Base-by-base conservation (phyloP, 1,140 invertebrate genomes). In the Papilio dardanus region DNA sequence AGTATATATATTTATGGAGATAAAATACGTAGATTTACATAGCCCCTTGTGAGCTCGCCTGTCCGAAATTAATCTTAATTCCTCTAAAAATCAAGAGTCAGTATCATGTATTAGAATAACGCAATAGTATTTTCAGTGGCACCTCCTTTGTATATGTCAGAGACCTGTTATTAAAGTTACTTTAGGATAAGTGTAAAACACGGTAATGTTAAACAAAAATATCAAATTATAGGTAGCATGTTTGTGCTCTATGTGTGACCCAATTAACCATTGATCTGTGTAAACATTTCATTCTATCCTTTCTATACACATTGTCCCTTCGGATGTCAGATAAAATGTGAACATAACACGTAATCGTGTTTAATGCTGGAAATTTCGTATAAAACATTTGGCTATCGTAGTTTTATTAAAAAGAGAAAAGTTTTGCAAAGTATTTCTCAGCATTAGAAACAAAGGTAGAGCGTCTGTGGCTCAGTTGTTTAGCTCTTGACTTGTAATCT, bases 231-330 rank as follows among this genome's bases (percentile, higher is more conserved):
- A 42, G 50, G 21, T 2, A 54, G 19, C 33, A 35, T 19, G 19
- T 33, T 67, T 68, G 30, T 21, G 3, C 31, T 68, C 66, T 19
- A 37, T 21, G 6, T 21, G 66, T 40, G 31, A 68, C 33, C 66
- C 21, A 40, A 68, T 40, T 68, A 19, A 68, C n/a, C n/a, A 68
- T n/a, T 31, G 66, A 8, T 21, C 19, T 8, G 66, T 33, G 66
- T 8, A 31, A 31, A 31, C 10, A 65, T 28, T 31, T 19, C 14
- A 65, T 31, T 21, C 62, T 0, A 65, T 65, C 6, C 30, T 4
- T 65, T 31, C 3, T 7, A 31, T n/a, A 65, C 5, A 65, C 12
- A 65, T 31, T 65, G 50, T 24, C 50, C 19, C 50, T 16, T 28
- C 42, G n/a, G 1, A 28, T 24, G 50, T 54, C 50, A 24, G 1